Base-by-base conservation (phyloP, 2,797 vertebrate genomes). In the Tauraco hartlaubi region DNA sequence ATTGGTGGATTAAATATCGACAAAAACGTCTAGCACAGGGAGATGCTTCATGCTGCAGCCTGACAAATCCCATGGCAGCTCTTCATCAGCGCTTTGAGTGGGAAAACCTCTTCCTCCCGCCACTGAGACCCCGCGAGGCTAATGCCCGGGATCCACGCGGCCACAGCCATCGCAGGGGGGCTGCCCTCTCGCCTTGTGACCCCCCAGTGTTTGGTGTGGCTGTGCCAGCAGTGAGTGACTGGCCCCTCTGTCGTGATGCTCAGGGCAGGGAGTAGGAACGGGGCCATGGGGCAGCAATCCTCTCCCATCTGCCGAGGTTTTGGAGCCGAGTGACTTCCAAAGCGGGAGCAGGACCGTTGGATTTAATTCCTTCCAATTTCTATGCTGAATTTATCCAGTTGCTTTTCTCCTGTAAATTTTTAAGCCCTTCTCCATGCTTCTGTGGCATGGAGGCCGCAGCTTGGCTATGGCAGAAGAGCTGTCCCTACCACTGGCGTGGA, bases 161-260 rank as follows among this genome's bases (percentile, higher is more conserved):
- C 63, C 20, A 43, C 0, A 2, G 25, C 51, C n/a, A 23, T 25
- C 2, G 4, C 58, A 63, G 0, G 2, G 26, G 37, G 15, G n/a
- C 35, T 35, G 19, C 6, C 16, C 58, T 88, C 54, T 72, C 5
- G 13, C 23, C 52, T 31, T 8, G 58, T 8, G 46, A 72, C 69
- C 13, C 5, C 1, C 12, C 1, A 3, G 12, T 33, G 54, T 58
- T 17, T 4, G 0, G 21, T 0, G 1, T 58, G 79, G 63, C 72
- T 69, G 37, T 74, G 72, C 63, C 76, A 77, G 76, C 31, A 73
- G 43, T 3, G 12, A 71, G 52, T 25, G 54, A 81, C 33, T 2
- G 3, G 54, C 43, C 35, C 15, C 20, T 75, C 62, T 41, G 31
- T 21, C 9, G 4, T 0, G 4, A 39, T 20, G 43, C 43, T 73